Percentiles rank a stretch among this genome's conserved stretches.
Conservation (phyloP, 2,888 invertebrate genomes). For the Drosophila glabriapex region DNA sequence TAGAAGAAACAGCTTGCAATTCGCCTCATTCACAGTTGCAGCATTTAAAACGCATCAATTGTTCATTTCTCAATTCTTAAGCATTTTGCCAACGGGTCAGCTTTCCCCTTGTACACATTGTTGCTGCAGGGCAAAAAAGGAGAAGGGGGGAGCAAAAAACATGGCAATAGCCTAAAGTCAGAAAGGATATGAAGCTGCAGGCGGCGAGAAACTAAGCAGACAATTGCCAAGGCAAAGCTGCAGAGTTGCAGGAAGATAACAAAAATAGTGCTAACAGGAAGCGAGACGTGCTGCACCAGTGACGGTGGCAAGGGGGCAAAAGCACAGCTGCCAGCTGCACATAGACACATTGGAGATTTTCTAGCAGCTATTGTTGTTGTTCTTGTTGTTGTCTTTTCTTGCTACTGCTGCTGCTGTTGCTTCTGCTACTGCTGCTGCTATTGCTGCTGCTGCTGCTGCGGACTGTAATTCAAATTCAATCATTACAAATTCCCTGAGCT, state of each 20-base stretch:
- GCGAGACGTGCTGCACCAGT: conserved; percentile 4
- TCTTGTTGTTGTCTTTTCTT: conserved; percentile 1
- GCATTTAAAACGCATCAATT: conserved; percentile 28
- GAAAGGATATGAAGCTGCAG: conserved; percentile 49
- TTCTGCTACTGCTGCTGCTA: conserved; percentile 14
- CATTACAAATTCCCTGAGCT: conserved; percentile 74
- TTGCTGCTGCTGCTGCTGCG: conserved; percentile 10
- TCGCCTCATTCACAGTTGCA: conserved; percentile 3
- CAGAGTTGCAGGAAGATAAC: conserved; percentile 38
- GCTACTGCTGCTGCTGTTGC: conserved; percentile 3
- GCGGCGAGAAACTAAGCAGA: conserved; percentile 49
- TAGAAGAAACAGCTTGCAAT: background rate
- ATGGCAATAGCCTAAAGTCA: conserved; percentile 32
- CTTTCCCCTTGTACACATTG: background rate
- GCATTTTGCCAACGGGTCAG: conserved; percentile 26
- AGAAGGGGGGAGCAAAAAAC: conserved; percentile 19
- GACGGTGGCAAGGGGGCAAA: conserved; percentile 5
- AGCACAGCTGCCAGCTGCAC: conserved; percentile 40
- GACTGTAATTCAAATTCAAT: conserved; percentile 75
- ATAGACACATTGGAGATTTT: conserved; percentile 52
- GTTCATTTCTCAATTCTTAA: conserved; percentile 24
- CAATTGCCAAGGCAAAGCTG: conserved; percentile 32
- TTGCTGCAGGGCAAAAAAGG: background rate
- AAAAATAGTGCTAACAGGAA: conserved; percentile 17
- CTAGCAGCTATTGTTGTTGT: conserved; percentile 20